Conservation (phyloP, 2,797 vertebrate species). For the Pelobates cultripes region DNA sequence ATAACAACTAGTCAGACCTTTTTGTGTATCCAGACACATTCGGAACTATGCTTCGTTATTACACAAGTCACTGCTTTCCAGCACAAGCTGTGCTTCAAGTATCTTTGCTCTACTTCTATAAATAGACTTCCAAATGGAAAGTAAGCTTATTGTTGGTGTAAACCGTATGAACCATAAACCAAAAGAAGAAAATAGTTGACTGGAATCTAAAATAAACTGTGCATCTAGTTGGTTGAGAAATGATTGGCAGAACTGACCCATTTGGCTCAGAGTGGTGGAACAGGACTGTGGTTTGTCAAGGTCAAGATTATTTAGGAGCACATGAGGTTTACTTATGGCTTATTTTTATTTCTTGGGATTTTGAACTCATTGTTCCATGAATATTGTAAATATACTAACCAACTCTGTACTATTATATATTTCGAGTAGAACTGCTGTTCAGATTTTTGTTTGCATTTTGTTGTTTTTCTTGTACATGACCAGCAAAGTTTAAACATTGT, state of each 20-base stretch:
- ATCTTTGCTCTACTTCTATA: conserved; percentile 24
- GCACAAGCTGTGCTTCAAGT: not conserved
- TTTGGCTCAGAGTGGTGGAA: conserved; percentile 30
- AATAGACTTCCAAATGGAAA: conserved; percentile 38
- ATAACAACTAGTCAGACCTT: conserved; percentile 37
- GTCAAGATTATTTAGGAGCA: conserved; percentile 14
- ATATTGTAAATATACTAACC: conserved; percentile 4
- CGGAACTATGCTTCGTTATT: not conserved
- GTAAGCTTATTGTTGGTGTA: conserved; percentile 35
- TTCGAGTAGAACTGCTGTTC: not conserved
- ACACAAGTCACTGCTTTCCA: conserved; percentile 26
- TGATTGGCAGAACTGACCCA: conserved; percentile 21
- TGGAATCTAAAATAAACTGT: conserved; percentile 49
- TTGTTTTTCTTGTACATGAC: too few relatives aligned
- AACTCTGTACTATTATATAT: not conserved
- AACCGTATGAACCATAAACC: conserved; percentile 39
- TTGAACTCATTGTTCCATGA: conserved; percentile 29
- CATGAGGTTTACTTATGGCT: not conserved
- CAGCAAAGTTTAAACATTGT: too few relatives aligned
- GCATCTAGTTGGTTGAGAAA: conserved; percentile 28
- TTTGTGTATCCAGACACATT: conserved; percentile 4
- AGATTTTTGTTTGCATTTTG: too few relatives aligned
- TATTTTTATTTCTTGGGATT: conserved; percentile 29
- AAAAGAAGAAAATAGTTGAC: conserved; percentile 48
- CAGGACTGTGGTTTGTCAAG: conserved; percentile 38